Evolutionary conservation across 2,797 vertebrate genomes (phyloP).

Genomic region (Thunnus albacares): DNA sequence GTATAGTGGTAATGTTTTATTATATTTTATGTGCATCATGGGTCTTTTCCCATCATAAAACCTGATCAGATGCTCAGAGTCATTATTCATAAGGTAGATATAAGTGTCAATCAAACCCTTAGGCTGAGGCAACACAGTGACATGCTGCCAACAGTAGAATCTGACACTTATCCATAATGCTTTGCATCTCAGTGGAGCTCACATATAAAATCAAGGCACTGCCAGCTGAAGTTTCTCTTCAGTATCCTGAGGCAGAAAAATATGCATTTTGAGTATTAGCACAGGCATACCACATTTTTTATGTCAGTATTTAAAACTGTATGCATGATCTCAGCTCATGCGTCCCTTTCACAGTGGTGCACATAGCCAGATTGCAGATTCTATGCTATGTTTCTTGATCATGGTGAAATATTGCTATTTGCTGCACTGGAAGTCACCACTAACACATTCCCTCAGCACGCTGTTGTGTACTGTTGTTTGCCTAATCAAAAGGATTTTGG

Average conservation of each 20-base stretch:
- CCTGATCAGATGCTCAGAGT: slow-evolving; percentile 5
- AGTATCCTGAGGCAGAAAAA: neutral
- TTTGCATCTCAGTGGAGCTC: neutral
- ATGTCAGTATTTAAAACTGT: neutral
- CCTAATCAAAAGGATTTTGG: slow-evolving; percentile 5
- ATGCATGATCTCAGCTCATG: slow-evolving; percentile 7
- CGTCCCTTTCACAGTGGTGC: neutral
- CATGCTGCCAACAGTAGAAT: slow-evolving; percentile 19
- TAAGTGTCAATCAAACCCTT: slow-evolving; percentile 16
- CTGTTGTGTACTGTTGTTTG: slow-evolving; percentile 12
- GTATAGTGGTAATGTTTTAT: neutral
- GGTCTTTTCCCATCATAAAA: slow-evolving; percentile 15
- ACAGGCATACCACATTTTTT: neutral
- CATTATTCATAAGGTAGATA: slow-evolving; percentile 31
- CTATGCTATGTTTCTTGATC: neutral
- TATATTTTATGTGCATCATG: slow-evolving; percentile 1
- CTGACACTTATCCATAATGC: slow-evolving; percentile 18
- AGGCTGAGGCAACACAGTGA: neutral
- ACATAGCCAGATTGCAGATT: neutral
- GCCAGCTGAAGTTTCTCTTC: neutral
- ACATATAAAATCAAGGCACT: neutral
- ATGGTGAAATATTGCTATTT: slow-evolving; percentile 16
- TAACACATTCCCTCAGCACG: neutral
- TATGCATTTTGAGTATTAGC: slow-evolving; percentile 7
- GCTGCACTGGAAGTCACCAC: slow-evolving; percentile 21